phyloP scores from a whole-genome alignment of 92 coral and sea anemone genomes.

The Plumapathes pennacea region DNA sequence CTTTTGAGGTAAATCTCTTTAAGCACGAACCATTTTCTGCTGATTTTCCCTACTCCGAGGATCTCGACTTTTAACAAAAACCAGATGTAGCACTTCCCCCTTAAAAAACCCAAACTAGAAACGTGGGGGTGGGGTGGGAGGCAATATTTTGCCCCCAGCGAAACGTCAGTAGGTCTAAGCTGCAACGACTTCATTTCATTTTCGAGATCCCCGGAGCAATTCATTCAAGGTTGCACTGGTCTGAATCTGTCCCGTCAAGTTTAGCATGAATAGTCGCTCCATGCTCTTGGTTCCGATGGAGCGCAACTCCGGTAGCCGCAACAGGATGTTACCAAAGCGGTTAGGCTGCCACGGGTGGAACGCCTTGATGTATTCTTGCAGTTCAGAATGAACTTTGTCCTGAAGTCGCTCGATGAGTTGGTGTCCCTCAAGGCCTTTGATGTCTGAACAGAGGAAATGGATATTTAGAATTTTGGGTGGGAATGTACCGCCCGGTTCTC shows the following conservation, averaged over 20 bases:
- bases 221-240: constrained; percentile 59
- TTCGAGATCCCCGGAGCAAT: no score
- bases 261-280: constrained; percentile 88
- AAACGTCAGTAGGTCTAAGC: no score
- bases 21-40: no score
- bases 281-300: constrained; percentile 94
- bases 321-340: constrained; percentile 90
- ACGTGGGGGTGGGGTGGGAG: no score
- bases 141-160: no score
- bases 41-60: no score
- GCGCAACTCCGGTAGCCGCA: constrained; percentile 89
- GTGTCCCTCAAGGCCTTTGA: constrained; percentile 73
- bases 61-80: no score
- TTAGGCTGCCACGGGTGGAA: constrained; percentile 73
- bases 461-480: neutral
- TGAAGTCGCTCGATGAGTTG: constrained; percentile 74
- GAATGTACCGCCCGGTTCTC: neutral
- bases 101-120: no score
- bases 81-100: no score
- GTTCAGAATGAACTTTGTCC: constrained; percentile 86
- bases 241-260: constrained; percentile 75
- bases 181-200: no score
- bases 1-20: no score
- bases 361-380: constrained; percentile 72
- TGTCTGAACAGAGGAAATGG: constrained; percentile 47